Evolutionary conservation across 2,113 vertebrate genomes (phyloP).

Genomic region (Oryzias javanicus): DNA sequence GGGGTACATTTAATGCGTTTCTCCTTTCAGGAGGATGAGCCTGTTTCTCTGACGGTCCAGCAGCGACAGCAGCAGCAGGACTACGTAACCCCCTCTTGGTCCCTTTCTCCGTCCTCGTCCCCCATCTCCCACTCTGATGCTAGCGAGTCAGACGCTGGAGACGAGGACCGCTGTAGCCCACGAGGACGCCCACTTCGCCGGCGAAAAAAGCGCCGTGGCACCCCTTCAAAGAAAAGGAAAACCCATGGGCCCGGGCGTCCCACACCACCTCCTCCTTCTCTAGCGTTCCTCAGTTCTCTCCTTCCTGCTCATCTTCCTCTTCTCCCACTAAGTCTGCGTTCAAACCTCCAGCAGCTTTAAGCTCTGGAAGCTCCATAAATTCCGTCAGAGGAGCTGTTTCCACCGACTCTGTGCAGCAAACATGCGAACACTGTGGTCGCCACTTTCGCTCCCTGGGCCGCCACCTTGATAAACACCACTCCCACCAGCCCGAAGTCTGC

Average conservation of each 20-base stretch:
- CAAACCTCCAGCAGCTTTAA: slow-evolving; percentile 66
- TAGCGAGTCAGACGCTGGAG: slow-evolving; percentile 72
- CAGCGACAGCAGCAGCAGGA: slow-evolving; percentile 66
- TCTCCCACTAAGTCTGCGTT: slow-evolving; percentile 62
- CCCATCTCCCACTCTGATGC: slow-evolving; percentile 78
- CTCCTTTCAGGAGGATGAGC: slow-evolving; percentile 74
- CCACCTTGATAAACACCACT: slow-evolving; percentile 79
- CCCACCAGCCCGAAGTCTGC: slow-evolving; percentile 76
- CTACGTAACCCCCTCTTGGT: slow-evolving; percentile 81
- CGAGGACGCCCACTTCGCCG: slow-evolving; percentile 51
- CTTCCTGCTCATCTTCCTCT: slow-evolving; percentile 44
- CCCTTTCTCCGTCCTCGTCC: slow-evolving; percentile 78
- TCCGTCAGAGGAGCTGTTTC: slow-evolving; percentile 47
- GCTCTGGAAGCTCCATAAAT: slow-evolving; percentile 38
- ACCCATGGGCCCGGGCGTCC: slow-evolving; percentile 48
- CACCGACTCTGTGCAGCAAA: slow-evolving; percentile 69
- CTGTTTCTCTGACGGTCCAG: slow-evolving; percentile 59
- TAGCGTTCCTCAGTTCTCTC: slow-evolving; percentile 35
- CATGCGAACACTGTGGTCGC: slow-evolving; percentile 77
- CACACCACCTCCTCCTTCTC: slow-evolving; percentile 2
- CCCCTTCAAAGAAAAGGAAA: slow-evolving; percentile 66
- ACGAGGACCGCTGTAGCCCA: slow-evolving; percentile 52
- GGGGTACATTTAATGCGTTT: neutral
- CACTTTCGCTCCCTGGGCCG: slow-evolving; percentile 78
- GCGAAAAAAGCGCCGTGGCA: slow-evolving; percentile 56